Base-by-base conservation (phyloP, 2,113 vertebrate genomes). In the Geococcyx californianus region DNA sequence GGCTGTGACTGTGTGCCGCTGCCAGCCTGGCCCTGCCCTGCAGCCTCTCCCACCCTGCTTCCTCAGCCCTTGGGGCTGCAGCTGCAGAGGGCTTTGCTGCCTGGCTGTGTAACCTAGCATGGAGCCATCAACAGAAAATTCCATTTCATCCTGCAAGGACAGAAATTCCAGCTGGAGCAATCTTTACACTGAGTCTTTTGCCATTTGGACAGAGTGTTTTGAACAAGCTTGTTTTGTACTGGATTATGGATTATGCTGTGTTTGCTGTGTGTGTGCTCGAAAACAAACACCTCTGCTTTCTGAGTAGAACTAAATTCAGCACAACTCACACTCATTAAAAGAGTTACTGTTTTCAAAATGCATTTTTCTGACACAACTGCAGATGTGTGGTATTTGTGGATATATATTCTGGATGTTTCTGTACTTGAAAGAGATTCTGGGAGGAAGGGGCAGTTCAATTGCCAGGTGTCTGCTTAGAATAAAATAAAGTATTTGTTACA, bases 41-140 rank as follows among this genome's bases (percentile, higher is more conserved):
- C 8, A 36, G 2, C 42, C 21, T 31, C 21, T 19, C 34, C 64
- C 8, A 64, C 29, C 1, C n/a, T 33, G 8, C 58, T 52, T 9
- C 74, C 20, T 31, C 42, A 15, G 84, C 59, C 17, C n/a, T n/a
- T 5, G 4, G 14, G 16, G 14, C 58, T 36, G 54, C 3, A 15
- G 14, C 58, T 36, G 54, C 3, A 15, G 38, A 20, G 63, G 21
- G 21, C 23, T 49, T 49, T 24, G 21, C 10, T 28, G 16, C 13
- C 75, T 66, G 54, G 13, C 49, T 51, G 51, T 25, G 16, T 17
- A 36, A 21, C 4, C 0, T 25, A 5, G 38, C 3, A 0, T 29
- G 44, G 36, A 64, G 25, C 15, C 5, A 16, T 25, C 62, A 29
- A 31, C n/a, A 24, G 18, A 77, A 58, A 21, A 19, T 9, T 2